phyloP scores from a whole-genome alignment of 2,888 invertebrate species.

The Drosophila hamatofila region DNA sequence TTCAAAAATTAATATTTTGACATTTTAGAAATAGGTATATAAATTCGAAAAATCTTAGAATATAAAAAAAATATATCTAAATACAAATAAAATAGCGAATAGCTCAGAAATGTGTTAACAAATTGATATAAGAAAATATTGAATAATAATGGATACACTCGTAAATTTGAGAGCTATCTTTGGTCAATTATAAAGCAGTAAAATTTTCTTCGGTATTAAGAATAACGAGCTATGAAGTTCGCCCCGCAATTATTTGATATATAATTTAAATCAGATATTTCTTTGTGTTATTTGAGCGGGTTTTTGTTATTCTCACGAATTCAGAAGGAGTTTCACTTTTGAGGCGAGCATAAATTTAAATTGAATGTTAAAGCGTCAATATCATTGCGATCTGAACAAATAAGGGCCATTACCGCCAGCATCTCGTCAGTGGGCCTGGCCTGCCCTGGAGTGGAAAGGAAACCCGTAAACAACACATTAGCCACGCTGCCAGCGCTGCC shows the following conservation, averaged over 20 bases:
- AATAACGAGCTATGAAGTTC: neutral
- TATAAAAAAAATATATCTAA: too few relatives aligned
- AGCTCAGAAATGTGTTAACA: too few relatives aligned
- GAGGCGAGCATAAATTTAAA: constrained; percentile 23
- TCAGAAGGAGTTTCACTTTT: constrained; percentile 1
- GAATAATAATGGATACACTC: neutral
- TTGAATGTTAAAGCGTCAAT: constrained; percentile 58
- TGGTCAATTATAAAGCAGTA: neutral
- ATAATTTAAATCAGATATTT: neutral
- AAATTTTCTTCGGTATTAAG: too few relatives aligned
- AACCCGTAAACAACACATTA: constrained; percentile 52
- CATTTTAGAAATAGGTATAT: too few relatives aligned
- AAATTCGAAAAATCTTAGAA: too few relatives aligned
- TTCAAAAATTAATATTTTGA: too few relatives aligned
- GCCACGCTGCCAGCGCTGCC: constrained; percentile 8
- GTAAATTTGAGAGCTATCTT: neutral
- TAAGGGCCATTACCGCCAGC: constrained; percentile 32
- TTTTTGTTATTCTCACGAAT: neutral
- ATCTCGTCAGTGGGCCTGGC: constrained; percentile 2
- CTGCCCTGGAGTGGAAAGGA: constrained; percentile 6
- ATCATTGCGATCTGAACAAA: constrained; percentile 35
- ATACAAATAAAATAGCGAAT: too few relatives aligned
- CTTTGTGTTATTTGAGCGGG: neutral
- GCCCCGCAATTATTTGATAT: neutral
- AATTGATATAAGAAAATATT: neutral